Conservation (phyloP, 2,888 invertebrate species). For the Limnephilus marmoratus region DNA sequence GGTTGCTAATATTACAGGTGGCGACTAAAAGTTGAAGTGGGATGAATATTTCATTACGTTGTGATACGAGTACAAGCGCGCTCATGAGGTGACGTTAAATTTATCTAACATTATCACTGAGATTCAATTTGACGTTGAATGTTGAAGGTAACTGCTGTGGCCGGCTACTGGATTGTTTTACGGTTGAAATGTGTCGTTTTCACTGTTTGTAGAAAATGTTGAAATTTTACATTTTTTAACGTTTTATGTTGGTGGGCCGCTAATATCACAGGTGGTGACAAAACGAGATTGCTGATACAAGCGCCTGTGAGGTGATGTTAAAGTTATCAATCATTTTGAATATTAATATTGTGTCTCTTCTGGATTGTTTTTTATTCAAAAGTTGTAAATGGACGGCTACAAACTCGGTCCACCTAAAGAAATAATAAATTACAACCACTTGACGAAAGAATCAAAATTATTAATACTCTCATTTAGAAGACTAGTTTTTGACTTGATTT, state of each 20-base stretch:
- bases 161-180: not conserved
- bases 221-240: not conserved
- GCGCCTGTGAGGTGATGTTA: not conserved
- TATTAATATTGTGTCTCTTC: too few relatives aligned
- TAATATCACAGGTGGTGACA: not conserved
- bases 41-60: not conserved
- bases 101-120: not conserved
- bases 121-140: too few relatives aligned
- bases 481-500: too few relatives aligned
- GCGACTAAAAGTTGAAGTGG: not conserved
- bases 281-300: not conserved
- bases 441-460: too few relatives aligned
- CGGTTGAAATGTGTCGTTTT: not conserved
- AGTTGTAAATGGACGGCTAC: too few relatives aligned
- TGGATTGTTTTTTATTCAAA: too few relatives aligned
- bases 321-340: not conserved
- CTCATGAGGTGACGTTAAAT: not conserved
- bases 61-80: not conserved
- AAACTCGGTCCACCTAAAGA: too few relatives aligned
- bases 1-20: not conserved
- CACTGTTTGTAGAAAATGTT: not conserved
- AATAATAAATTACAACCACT: too few relatives aligned
- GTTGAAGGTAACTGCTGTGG: not conserved
- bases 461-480: too few relatives aligned
- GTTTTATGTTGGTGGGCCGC: not conserved